phyloP scores from a whole-genome alignment of 2,888 invertebrate species.

The Lasioglossum figueresi region DNA sequence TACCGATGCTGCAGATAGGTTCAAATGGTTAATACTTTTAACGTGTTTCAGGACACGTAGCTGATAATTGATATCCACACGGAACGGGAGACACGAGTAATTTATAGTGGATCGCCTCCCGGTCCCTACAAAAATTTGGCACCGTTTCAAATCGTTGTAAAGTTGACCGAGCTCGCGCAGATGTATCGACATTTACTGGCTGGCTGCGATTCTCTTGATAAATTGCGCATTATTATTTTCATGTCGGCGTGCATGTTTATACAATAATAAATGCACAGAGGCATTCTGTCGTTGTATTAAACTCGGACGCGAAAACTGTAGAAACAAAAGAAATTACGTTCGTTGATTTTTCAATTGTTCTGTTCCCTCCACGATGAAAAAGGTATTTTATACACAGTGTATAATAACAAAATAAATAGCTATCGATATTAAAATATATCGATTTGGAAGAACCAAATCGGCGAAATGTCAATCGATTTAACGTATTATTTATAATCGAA shows the following conservation, averaged over 20 bases:
- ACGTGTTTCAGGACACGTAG: constrained; percentile 48
- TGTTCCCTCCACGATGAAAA: not conserved
- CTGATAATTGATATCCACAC: constrained; percentile 67
- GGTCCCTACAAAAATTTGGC: constrained; percentile 67
- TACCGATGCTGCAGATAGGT: not conserved
- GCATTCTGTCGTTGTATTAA: not conserved
- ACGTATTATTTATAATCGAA: not conserved
- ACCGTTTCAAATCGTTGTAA: constrained; percentile 69
- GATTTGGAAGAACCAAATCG: not conserved
- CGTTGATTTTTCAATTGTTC: not conserved
- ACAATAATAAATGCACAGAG: constrained; percentile 34
- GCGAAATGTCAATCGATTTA: not conserved
- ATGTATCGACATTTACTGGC: constrained; percentile 69
- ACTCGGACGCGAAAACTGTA: constrained; percentile 10
- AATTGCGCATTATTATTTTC: constrained; percentile 68
- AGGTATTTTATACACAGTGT: not conserved
- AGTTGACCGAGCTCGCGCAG: constrained; percentile 63
- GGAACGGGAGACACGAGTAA: constrained; percentile 53
- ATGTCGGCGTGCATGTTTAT: constrained; percentile 46
- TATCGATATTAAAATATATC: not conserved
- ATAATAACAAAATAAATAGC: too few species aligned
- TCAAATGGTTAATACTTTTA: constrained; percentile 43
- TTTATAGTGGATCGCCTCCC: constrained; percentile 60
- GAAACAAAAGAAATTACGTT: not conserved
- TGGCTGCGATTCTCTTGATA: constrained; percentile 64